Conservation (phyloP, 2,113 vertebrate genomes). For the Nothoprocta pentlandii region DNA sequence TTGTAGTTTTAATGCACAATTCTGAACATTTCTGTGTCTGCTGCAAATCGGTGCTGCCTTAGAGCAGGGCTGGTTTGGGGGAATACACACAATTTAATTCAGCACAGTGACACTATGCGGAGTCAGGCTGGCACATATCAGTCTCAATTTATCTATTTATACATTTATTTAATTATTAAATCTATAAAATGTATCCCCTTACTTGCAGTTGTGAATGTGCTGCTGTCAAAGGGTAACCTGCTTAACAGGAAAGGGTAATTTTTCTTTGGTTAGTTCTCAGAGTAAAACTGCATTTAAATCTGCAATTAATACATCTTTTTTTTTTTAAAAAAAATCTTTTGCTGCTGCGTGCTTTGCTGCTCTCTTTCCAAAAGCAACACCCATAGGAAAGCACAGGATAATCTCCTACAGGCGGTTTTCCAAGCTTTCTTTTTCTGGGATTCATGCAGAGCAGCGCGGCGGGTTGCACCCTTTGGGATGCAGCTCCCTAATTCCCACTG, state of each 20-base stretch:
- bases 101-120: not conserved
- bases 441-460: not conserved
- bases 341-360: not conserved
- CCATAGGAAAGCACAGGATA: not conserved
- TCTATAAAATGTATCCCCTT: no score
- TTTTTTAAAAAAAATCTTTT: not conserved
- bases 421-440: not conserved
- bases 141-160: not conserved
- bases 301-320: not conserved
- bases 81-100: not conserved
- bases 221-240: not conserved
- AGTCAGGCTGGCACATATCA: not conserved
- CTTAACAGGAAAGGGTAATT: not conserved
- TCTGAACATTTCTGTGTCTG: not conserved
- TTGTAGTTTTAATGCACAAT: rapidly evolving
- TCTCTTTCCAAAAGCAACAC: not conserved
- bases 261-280: not conserved
- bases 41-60: not conserved
- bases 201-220: not conserved
- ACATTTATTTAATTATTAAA: no score
- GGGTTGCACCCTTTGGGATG: not conserved
- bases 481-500: slow-evolving; percentile 8
- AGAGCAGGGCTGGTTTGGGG: not conserved
- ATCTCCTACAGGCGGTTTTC: not conserved
- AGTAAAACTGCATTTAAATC: not conserved